Conservation (phyloP, 2,888 invertebrate species). For the Pherbina coryleti region DNA sequence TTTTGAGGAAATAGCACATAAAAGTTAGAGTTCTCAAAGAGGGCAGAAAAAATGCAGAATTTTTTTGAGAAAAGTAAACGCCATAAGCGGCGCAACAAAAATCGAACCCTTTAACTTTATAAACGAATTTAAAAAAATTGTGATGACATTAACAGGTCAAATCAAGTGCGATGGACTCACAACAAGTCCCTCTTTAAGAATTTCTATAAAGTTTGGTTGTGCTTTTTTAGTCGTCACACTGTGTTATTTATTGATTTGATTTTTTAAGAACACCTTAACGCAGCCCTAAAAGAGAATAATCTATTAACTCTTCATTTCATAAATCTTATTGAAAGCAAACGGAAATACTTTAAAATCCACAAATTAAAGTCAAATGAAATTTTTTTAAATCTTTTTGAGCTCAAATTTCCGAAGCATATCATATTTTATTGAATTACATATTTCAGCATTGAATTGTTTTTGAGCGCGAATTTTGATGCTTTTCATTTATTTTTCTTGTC, state of each 20-base stretch:
- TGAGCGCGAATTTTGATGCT: not conserved
- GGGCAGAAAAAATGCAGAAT: too few species aligned
- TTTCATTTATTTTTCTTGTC: not conserved
- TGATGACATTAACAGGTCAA: too few species aligned
- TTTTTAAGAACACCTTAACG: not conserved
- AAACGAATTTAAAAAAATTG: too few species aligned
- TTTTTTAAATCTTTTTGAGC: conserved; percentile 1
- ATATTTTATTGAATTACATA: conserved; percentile 2
- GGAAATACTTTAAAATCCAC: not conserved
- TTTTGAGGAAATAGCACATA: too few species aligned
- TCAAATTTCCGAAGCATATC: conserved; percentile 14
- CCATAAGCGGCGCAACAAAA: too few species aligned
- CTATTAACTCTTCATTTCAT: not conserved
- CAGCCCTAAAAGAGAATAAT: not conserved
- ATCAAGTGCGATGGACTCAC: too few species aligned
- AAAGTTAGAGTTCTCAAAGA: too few species aligned
- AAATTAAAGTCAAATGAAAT: not conserved
- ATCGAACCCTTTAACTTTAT: too few species aligned
- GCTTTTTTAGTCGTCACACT: too few species aligned
- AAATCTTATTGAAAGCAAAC: not conserved
- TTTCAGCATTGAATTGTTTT: conserved; percentile 7
- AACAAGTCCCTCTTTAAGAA: too few species aligned
- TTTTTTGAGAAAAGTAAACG: too few species aligned
- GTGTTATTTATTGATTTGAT: not conserved
- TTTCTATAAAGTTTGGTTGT: too few species aligned